Evolutionary conservation across 2,888 invertebrate species (phyloP), one percentile per base, ranked within the genome.

Genomic region (Drosophila affinis): DNA sequence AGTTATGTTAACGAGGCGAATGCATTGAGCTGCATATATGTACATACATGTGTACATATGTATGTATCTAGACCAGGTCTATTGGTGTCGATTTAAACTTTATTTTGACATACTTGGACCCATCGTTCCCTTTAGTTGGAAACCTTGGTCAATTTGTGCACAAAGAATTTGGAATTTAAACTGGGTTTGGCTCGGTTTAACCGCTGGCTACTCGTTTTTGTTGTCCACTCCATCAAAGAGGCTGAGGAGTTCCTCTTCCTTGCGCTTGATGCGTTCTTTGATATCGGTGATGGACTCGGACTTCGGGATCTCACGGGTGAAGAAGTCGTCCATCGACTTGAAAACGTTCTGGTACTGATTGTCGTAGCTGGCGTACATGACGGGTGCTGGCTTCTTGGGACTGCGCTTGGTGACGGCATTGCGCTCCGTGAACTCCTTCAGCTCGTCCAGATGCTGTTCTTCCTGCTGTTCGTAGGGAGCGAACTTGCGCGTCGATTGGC

Each of bases 301-400:
- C 60, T 85, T 88, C 0, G 88, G 88, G 6, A 88, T 75, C 54
- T 83, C 81, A 4, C 75, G 77, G 10, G 67, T 76, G 24, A 90
- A 78, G 9, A 90, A 78, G 59, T 89, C 81, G 68, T 90, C 91
- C 91, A 91, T 90, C 5, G 88, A 85, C 56, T 75, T 81, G 45
- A 85, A 77, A 1, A 89, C 79, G 17, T 85, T 72, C 55, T 80
- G 76, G 54, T 54, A 75, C 51, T 72, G 65, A 17, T 70, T 64
- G 10, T 89, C 88, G 34, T 62, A 75, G 10, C 14, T 54, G 9
- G 75, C 34, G 21, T 72, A 59, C 6, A 34, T 3, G 14, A 78
- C 62, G 44, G 49, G 14, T 2, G 71, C 49, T 0, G 76, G 48
- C 44, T 78, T 86, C 32, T 79, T 84, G 0, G 72, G 59, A 6